Base-by-base conservation (phyloP, 2,888 invertebrate genomes). In the Isoperla grammatica region DNA sequence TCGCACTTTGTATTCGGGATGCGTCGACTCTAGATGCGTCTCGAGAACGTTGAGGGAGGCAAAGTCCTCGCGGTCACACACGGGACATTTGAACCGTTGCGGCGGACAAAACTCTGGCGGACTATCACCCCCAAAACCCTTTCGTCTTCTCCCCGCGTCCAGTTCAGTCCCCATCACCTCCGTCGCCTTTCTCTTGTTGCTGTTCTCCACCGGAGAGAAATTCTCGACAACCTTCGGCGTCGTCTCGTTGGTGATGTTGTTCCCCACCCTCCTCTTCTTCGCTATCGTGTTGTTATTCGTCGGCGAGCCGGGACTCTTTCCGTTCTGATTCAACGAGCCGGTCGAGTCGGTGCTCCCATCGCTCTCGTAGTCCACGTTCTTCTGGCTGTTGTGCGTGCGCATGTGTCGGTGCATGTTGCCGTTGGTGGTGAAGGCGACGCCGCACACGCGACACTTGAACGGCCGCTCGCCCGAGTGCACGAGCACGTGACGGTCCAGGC, bases 381-480 rank as follows among this genome's bases (percentile, higher is more conserved):
- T 48, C 48, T 29, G 49, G 35, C 37, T 50, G 62, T 80, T 80
- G 72, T 87, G 87, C 1, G 87, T 88, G 61, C 88, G 79, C 79
- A 87, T 82, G 73, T 91, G 91, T 40, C 90, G 78, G 71, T 89
- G 89, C 89, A 91, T 89, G 73, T 89, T 90, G 22, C 89, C 90
- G 72, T 90, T 90, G 12, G 90, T 90, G 37, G 89, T 89, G 74
- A 91, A 91, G 42, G 88, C 85, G 74, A 88, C 84, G 59, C 85
- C 83, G 74, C 90, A 91, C 67, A 84, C 80, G 69, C 83, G 83
- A 73, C 90, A 91, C 68, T 84, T 83, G 74, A 90, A 90, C 2
- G 90, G 89, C 9, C 89, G 79, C 70, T 90, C 89, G 13, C 88
- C 88, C 40, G 87, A 87, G 72, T 90, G 90, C 2, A 88, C 87